phyloP scores from a whole-genome alignment of 2,113 vertebrate species.

The Ovibos moschatus region DNA sequence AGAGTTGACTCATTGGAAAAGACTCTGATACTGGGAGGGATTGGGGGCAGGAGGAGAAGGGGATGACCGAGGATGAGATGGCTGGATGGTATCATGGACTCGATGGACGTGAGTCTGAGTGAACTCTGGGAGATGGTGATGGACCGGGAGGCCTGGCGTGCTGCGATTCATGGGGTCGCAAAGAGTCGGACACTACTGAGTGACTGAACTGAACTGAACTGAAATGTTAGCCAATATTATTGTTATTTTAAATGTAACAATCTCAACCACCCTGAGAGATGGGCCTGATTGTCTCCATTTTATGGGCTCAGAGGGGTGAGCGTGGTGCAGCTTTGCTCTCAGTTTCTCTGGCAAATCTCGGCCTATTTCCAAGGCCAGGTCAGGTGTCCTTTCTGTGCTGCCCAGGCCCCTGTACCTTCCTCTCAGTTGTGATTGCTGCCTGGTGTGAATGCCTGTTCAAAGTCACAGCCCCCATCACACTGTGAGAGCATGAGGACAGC shows the following conservation, averaged over 20 bases:
- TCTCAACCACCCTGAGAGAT: background rate
- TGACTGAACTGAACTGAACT: too few relatives aligned
- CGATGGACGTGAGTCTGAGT: too few relatives aligned
- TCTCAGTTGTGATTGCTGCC: background rate
- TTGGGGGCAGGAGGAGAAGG: too few relatives aligned
- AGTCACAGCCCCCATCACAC: background rate
- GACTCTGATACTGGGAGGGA: too few relatives aligned
- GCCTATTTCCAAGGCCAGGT: background rate
- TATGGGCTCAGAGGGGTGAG: background rate
- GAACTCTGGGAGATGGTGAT: background rate
- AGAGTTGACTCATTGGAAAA: too few relatives aligned
- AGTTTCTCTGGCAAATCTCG: constrained; percentile 34
- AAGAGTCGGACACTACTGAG: too few relatives aligned
- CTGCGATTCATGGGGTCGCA: too few relatives aligned
- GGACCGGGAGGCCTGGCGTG: too few relatives aligned
- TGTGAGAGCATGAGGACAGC: background rate
- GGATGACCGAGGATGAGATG: too few relatives aligned
- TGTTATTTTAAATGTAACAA: background rate
- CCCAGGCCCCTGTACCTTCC: background rate
- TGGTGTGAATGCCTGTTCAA: background rate
- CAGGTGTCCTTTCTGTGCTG: background rate
- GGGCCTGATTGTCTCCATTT: background rate
- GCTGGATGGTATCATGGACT: too few relatives aligned
- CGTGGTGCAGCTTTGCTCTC: constrained; percentile 14
- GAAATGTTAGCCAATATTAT: background rate